Evolutionary conservation across 2,888 invertebrate genomes (phyloP).

Genomic region (Eupithecia insigniata): DNA sequence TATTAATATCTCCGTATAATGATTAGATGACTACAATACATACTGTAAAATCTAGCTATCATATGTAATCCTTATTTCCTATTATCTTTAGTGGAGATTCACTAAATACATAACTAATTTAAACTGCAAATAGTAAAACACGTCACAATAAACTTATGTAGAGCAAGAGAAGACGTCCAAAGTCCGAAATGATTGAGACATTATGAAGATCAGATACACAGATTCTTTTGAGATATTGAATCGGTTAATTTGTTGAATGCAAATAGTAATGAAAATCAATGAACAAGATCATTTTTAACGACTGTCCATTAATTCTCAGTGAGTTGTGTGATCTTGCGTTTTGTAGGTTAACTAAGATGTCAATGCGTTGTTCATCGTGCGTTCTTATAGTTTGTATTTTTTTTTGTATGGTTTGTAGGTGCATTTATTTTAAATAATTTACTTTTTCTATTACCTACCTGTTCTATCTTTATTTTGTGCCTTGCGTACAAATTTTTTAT

Average conservation of each 20-base stretch:
- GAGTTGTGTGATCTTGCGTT: background rate
- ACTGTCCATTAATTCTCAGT: background rate
- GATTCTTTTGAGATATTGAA: background rate
- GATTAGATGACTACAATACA: background rate
- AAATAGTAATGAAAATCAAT: constrained; percentile 1
- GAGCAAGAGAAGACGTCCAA: background rate
- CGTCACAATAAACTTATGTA: background rate
- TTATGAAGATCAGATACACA: background rate
- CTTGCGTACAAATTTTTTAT: too few species aligned
- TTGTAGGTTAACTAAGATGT: background rate
- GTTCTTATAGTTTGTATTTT: background rate
- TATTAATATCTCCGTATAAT: background rate
- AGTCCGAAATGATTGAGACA: background rate
- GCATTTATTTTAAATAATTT: background rate
- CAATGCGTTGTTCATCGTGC: background rate
- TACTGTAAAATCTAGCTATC: background rate
- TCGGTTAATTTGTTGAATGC: background rate
- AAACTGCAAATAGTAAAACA: background rate
- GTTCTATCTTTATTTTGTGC: too few species aligned
- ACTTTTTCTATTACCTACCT: background rate
- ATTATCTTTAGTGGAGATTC: background rate
- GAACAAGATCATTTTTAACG: background rate
- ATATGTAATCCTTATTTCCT: background rate
- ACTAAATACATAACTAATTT: constrained; percentile 3
- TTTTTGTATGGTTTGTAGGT: too few species aligned